phyloP scores from a whole-genome alignment of 1,140 invertebrate species.

The Akabosia matsudoensis region DNA sequence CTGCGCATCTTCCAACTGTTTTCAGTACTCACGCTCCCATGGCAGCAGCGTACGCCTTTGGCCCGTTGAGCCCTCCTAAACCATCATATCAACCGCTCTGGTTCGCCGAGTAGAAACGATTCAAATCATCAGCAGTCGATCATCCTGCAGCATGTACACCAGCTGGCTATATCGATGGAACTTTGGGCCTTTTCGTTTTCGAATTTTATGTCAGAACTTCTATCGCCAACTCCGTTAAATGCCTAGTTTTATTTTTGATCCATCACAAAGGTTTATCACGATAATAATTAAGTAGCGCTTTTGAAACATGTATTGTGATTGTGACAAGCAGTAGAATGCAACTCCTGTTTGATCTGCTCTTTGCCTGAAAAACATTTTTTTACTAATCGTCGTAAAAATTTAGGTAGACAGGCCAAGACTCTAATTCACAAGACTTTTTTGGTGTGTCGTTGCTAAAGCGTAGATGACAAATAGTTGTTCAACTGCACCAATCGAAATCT shows the following conservation, averaged over 20 bases:
- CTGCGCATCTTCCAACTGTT: slow-evolving; percentile 72
- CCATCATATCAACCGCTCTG: slow-evolving; percentile 66
- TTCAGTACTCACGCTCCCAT: slow-evolving; percentile 66
- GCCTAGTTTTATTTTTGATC: too few relatives aligned
- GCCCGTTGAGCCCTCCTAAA: slow-evolving; percentile 69
- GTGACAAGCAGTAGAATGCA: neutral
- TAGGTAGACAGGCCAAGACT: neutral
- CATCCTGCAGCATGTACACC: too few relatives aligned
- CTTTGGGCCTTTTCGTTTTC: too few relatives aligned
- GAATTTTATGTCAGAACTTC: too few relatives aligned
- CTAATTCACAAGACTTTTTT: neutral
- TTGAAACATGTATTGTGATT: neutral
- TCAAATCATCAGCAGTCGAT: neutral
- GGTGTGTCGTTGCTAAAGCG: too few relatives aligned
- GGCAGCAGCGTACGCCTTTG: slow-evolving; percentile 62
- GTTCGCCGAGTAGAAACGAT: slow-evolving; percentile 63
- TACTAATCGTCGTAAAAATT: neutral
- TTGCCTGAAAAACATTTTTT: neutral
- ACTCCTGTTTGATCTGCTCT: neutral
- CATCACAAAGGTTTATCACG: too few relatives aligned
- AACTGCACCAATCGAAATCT: too few relatives aligned
- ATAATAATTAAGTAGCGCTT: neutral
- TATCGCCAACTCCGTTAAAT: too few relatives aligned
- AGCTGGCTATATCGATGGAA: too few relatives aligned
- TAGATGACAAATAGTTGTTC: too few relatives aligned